Evolutionary conservation across 2,888 invertebrate genomes (phyloP).

Genomic region (Meteorus cinctellus): DNA sequence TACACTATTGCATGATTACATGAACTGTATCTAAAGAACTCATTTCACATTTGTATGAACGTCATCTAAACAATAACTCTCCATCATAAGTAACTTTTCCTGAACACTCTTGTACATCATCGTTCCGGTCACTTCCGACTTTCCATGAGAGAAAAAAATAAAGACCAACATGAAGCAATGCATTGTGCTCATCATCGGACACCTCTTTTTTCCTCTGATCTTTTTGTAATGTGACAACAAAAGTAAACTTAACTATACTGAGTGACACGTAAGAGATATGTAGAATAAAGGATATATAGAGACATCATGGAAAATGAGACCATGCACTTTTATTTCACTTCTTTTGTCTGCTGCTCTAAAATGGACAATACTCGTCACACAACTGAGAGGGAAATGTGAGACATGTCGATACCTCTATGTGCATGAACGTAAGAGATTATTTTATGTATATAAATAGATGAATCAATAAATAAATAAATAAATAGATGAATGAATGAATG

Average conservation of each 20-base stretch:
- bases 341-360: no score
- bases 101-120: conserved; percentile 27
- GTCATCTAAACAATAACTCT: no score
- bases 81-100: conserved; percentile 11
- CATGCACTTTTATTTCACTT: no score
- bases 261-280: no score
- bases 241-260: no score
- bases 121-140: conserved; percentile 2
- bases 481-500: background rate
- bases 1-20: no score
- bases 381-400: conserved; percentile 10
- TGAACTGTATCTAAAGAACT: no score
- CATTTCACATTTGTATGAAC: no score
- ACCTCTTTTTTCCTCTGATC: no score
- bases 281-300: no score
- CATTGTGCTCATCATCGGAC: background rate
- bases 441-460: background rate
- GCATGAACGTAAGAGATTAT: background rate
- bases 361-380: conserved; percentile 2
- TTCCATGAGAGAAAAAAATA: background rate
- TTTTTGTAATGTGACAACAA: no score
- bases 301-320: no score
- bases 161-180: background rate
- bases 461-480: background rate
- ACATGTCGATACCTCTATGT: background rate